A percentile compares a stretch with the other conserved stretches of the same genome.
These are phyloP conservation scores for Phataginus tricuspis DNA, from an alignment of 2,797 vertebrate genomes.

Conservation along the genomic window DNA sequence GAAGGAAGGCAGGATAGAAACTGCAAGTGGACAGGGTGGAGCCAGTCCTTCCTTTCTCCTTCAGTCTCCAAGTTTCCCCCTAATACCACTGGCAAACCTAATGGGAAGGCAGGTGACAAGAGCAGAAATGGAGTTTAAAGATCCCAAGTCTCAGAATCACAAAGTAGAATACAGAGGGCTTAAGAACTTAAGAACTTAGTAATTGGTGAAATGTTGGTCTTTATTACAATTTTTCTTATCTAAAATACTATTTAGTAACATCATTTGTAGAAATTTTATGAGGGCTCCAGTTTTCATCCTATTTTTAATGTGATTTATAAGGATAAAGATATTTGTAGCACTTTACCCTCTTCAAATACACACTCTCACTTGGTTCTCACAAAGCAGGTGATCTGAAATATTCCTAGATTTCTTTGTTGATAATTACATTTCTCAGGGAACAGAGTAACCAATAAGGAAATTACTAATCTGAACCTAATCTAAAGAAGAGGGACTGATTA, in stretches of 20 bases:
- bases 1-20: not conserved
- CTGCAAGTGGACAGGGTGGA: not conserved
- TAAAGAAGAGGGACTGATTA: not conserved
- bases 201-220: not conserved
- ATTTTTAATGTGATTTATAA: slow-evolving; percentile 28
- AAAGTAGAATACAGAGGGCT: not conserved
- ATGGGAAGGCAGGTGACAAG: not conserved
- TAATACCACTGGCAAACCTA: not conserved
- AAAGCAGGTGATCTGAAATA: not conserved
- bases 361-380: not conserved
- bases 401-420: not conserved
- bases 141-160: not conserved
- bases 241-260: not conserved
- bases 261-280: not conserved
- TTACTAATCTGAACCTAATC: not conserved
- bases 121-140: not conserved
- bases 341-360: not conserved
- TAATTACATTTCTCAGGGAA: slow-evolving; percentile 11
- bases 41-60: not conserved
- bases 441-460: not conserved
- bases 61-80: not conserved
- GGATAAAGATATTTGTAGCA: not conserved
- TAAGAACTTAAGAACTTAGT: not conserved
- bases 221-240: not conserved
- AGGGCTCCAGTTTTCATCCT: not conserved